Conservation (phyloP, 2,797 vertebrate genomes). For the Zenarchopterus dispar region DNA sequence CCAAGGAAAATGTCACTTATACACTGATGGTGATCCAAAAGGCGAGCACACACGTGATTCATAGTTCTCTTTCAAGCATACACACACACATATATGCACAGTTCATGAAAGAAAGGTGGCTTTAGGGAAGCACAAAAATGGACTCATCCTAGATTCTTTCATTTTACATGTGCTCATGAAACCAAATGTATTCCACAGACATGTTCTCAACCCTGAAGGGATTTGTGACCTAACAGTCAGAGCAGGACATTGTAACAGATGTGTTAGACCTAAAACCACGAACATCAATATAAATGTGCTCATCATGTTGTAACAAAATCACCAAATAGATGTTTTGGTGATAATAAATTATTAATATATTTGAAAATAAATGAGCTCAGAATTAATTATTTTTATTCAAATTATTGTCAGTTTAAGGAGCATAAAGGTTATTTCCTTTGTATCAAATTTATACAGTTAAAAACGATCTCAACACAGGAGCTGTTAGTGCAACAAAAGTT, state of each 20-base stretch:
- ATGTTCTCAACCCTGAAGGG: conserved; percentile 31
- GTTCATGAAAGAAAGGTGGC: conserved; percentile 8
- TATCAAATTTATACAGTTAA: conserved; percentile 4
- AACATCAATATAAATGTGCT: not conserved
- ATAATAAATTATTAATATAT: not conserved
- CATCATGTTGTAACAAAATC: not conserved
- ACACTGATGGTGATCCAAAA: conserved; percentile 54
- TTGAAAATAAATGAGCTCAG: not conserved
- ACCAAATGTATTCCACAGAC: conserved; percentile 5
- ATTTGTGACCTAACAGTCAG: conserved; percentile 30
- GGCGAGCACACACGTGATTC: not conserved
- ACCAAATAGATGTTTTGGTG: not conserved
- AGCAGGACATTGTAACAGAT: not conserved
- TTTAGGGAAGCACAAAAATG: conserved; percentile 6
- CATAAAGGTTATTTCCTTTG: not conserved
- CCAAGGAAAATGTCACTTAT: conserved; percentile 58
- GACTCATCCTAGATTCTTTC: conserved; percentile 22
- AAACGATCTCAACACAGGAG: conserved; percentile 8
- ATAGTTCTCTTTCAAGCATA: not conserved
- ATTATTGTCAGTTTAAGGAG: not conserved
- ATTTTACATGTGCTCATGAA: conserved; percentile 12
- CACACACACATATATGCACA: not conserved
- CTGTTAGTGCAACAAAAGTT: not conserved
- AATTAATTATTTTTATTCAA: conserved; percentile 1
- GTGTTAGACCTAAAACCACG: conserved; percentile 4